Evolutionary conservation across 2,888 invertebrate genomes (phyloP).

Genomic region (Mayetiola destructor): DNA sequence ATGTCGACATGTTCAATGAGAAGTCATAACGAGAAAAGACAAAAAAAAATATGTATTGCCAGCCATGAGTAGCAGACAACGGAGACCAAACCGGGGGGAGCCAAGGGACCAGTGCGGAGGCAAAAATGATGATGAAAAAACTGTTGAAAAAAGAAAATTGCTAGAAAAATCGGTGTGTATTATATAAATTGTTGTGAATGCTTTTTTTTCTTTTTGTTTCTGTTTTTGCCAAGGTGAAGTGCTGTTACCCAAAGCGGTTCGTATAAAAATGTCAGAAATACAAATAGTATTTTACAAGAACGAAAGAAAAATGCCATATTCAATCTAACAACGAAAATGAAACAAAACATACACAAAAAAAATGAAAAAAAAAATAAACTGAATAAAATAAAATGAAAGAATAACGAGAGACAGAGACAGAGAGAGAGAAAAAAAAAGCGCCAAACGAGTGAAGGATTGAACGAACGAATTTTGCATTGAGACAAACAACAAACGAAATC

Average conservation of each 20-base stretch:
- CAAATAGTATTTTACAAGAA: conserved; percentile 8
- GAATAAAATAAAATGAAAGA: too few relatives aligned
- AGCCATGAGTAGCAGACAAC: too few relatives aligned
- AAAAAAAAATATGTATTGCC: too few relatives aligned
- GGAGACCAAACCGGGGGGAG: too few relatives aligned
- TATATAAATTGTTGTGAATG: conserved; percentile 7
- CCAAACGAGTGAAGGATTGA: not conserved
- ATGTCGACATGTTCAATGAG: too few relatives aligned
- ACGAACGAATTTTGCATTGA: not conserved
- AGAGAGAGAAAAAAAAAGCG: not conserved
- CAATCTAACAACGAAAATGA: not conserved
- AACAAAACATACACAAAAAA: not conserved
- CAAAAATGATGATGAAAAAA: too few relatives aligned
- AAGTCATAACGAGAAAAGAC: too few relatives aligned
- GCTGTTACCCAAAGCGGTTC: not conserved
- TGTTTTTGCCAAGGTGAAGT: conserved; percentile 1
- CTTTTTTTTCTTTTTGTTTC: too few relatives aligned
- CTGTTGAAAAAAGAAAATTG: too few relatives aligned
- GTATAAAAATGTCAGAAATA: not conserved
- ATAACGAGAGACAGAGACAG: too few relatives aligned
- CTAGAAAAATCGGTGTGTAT: too few relatives aligned
- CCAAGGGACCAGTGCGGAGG: too few relatives aligned
- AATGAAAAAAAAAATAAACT: not conserved
- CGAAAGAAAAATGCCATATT: not conserved
- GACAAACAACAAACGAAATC: not conserved